These are phyloP conservation scores for Probaryconus sp. DNA, from an alignment of 1,140 invertebrate genomes.

Conservation along the genomic window DNA sequence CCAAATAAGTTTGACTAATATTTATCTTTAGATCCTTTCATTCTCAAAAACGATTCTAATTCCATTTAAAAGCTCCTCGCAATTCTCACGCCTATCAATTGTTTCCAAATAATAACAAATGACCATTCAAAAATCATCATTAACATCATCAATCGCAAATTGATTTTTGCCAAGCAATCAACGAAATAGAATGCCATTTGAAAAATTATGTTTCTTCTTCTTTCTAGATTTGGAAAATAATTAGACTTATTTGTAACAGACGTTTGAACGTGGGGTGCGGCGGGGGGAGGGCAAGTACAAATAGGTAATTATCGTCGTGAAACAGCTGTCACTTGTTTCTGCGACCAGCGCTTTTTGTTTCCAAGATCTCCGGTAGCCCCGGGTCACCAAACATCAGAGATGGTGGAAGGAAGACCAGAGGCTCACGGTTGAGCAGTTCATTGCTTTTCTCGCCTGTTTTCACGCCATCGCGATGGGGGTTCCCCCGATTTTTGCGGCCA, in stretches of 20 bases:
- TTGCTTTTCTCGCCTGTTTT: conserved; percentile 65
- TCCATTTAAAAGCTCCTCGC: too few species aligned
- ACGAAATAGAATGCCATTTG: too few species aligned
- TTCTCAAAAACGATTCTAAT: too few species aligned
- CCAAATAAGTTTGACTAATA: too few species aligned
- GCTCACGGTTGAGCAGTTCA: conserved; percentile 11
- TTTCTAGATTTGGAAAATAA: conserved; percentile 46
- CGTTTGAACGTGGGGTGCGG: not conserved
- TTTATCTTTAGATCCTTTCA: too few species aligned
- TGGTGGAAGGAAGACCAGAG: conserved; percentile 4
- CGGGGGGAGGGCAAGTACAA: conserved; percentile 50
- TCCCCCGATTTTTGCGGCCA: conserved; percentile 55
- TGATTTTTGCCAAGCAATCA: too few species aligned
- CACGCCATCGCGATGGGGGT: conserved; percentile 70
- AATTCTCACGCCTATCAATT: too few species aligned
- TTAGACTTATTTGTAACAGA: conserved; percentile 47
- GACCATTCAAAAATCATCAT: too few species aligned
- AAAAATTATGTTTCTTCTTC: too few species aligned
- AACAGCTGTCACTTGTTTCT: conserved; percentile 74
- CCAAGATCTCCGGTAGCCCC: conserved; percentile 25
- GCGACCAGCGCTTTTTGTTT: conserved; percentile 69
- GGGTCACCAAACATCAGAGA: conserved; percentile 5
- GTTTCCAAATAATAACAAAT: too few species aligned
- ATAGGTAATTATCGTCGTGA: conserved; percentile 69
- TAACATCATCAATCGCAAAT: too few species aligned